phyloP scores from a whole-genome alignment of 2,888 invertebrate species.

The Melitaea athalia region DNA sequence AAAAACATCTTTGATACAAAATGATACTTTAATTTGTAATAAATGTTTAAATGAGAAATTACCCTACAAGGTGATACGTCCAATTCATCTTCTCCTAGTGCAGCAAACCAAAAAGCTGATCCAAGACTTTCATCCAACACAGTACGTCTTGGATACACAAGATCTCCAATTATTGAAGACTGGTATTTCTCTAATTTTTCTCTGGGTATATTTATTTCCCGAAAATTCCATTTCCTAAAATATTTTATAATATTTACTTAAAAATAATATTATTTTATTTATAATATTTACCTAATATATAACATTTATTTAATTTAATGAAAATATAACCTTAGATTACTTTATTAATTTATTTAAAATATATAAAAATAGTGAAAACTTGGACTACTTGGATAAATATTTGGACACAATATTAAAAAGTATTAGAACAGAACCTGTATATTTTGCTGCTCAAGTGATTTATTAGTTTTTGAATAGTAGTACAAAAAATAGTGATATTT shows the following conservation, averaged over 20 bases:
- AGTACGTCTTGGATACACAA: conserved; percentile 92
- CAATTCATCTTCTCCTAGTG: conserved; percentile 84
- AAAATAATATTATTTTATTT: too few species aligned
- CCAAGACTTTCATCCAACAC: conserved; percentile 98
- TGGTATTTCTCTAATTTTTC: conserved; percentile 84
- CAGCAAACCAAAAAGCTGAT: conserved; percentile 98
- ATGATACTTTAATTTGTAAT: background rate
- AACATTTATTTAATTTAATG: too few species aligned
- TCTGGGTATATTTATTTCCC: conserved; percentile 88
- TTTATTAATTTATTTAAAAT: too few species aligned
- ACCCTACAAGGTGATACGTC: conserved; percentile 85
- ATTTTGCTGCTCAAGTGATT: too few species aligned
- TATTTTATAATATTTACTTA: background rate
- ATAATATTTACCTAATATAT: too few species aligned
- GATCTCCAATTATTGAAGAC: conserved; percentile 84
- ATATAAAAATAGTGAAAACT: too few species aligned
- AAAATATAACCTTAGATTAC: too few species aligned
- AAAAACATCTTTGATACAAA: background rate
- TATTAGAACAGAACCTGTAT: too few species aligned
- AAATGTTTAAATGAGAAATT: conserved; percentile 46
- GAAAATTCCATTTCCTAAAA: conserved; percentile 89
- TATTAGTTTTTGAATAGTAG: too few species aligned
- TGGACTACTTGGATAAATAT: too few species aligned
- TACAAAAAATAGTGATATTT: too few species aligned
- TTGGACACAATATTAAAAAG: too few species aligned